Conservation (phyloP, 2,113 vertebrate species). For the Microcebus lehilahytsara region DNA sequence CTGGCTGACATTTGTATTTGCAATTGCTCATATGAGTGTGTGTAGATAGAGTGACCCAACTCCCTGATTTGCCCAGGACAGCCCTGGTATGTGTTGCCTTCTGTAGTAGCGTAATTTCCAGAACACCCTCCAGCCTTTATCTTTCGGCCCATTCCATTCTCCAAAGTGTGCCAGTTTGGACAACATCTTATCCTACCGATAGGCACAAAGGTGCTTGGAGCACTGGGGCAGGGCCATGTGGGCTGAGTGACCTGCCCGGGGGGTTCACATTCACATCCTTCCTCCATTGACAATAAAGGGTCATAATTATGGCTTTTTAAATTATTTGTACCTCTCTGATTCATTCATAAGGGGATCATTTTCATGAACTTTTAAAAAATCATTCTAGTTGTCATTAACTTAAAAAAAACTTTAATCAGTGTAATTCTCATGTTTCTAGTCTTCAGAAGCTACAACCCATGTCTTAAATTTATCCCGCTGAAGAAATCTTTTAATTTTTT, state of each 20-base stretch:
- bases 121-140: background rate
- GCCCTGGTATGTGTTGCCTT: background rate
- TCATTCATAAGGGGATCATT: background rate
- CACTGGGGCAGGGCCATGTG: rapidly evolving
- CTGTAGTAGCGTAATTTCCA: background rate
- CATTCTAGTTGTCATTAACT: background rate
- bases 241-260: background rate
- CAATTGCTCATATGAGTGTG: rapidly evolving
- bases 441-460: background rate
- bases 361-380: background rate
- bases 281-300: background rate
- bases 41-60: rapidly evolving
- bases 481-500: background rate
- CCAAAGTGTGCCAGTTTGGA: background rate
- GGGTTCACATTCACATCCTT: too few relatives aligned
- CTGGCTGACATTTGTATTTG: background rate
- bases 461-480: background rate
- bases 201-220: too few relatives aligned
- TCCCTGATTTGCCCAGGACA: background rate
- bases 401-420: background rate
- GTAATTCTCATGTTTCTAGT: background rate
- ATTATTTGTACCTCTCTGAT: background rate
- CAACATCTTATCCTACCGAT: background rate
- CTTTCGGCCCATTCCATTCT: background rate
- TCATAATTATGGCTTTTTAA: background rate